Evolutionary conservation across 2,113 vertebrate genomes (phyloP).

Genomic region (Merops nubicus): DNA sequence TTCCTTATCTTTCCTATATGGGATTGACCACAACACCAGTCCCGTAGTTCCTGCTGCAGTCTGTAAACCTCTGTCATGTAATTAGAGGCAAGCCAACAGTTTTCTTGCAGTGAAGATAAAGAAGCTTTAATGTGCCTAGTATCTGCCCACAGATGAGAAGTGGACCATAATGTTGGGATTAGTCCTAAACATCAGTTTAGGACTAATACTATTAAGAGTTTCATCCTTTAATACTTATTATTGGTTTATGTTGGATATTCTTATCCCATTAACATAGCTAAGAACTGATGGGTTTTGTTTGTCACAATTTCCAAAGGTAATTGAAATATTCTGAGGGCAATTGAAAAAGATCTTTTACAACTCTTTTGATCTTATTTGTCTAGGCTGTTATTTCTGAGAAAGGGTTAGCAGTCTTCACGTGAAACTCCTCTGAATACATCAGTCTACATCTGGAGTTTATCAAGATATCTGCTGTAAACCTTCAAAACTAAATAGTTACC

Average conservation of each 20-base stretch:
- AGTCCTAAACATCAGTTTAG: background rate
- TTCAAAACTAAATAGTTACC: background rate
- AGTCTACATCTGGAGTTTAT: background rate
- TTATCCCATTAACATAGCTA: background rate
- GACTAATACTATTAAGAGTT: background rate
- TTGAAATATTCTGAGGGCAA: background rate
- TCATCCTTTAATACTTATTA: background rate
- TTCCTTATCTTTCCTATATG: background rate
- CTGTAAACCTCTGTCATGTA: background rate
- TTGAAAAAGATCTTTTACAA: background rate
- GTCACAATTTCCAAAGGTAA: background rate
- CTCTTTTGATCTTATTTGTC: background rate
- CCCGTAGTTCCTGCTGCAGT: background rate
- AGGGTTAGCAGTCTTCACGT: accelerated
- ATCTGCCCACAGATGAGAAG: background rate
- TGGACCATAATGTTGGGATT: background rate
- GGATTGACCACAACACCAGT: background rate
- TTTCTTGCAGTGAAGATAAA: background rate
- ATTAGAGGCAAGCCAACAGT: background rate
- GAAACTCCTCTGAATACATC: background rate
- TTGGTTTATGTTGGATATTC: background rate
- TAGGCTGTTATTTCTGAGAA: background rate
- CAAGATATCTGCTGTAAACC: background rate
- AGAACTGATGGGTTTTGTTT: background rate
- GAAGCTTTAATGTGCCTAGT: background rate